phyloP scores from a whole-genome alignment of 2,113 vertebrate genomes.

The cattle (Bos taurus) region ARS-UCD2.0 NC_037344.1:24630001-24630500 shows the following conservation, averaged over 20 bases:
- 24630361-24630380: not conserved
- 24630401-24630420: not conserved
- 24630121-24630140: not conserved
- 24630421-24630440: not conserved
- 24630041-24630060: not conserved
- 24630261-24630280: not conserved
- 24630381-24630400: not conserved
- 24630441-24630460: not conserved
- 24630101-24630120: not conserved
- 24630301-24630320: not conserved
- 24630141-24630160: not conserved
- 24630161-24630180: not conserved
- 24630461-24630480: not conserved
- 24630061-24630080: not conserved
- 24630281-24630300: not conserved
- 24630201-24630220: not conserved
- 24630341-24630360: not conserved
- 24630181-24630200: not conserved
- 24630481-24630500: not conserved
- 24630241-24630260: not conserved
- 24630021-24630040: too few species aligned
- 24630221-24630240: not conserved
- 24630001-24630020: not conserved
- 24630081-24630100: not conserved
- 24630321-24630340: not conserved